Base-by-base conservation (phyloP, 1,140 invertebrate genomes). In the Reticulitermes speratus region DNA sequence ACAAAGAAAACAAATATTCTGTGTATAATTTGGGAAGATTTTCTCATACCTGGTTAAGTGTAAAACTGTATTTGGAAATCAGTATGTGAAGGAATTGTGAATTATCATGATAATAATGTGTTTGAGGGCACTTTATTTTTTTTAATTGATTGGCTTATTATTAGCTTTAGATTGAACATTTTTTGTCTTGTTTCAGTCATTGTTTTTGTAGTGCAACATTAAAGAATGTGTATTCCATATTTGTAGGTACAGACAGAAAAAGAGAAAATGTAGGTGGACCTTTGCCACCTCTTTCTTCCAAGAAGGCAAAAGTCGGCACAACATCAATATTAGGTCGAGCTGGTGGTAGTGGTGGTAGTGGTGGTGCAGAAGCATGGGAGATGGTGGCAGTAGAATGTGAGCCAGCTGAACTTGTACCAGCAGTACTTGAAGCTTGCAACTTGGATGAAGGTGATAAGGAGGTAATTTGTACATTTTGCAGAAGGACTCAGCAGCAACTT, bases 361-460 rank as follows among this genome's bases (percentile, higher is more conserved):
- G 81, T 84, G 88, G 89, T 5, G 90, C 91, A 9, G 93, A 94
- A 89, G 90, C 92, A 38, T 94, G 94, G 94, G 94, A 94, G 89
- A 88, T 90, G 55, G 88, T 92, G 21, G 91, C 92, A 9, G 88
- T 93, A 48, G 95, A 95, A 8, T 93, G 92, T 88, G 95, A 95
- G 87, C 90, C 93, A 75, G 89, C 90, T 23, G 94, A 94, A 86
- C 89, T 95, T 21, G 93, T 94, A n/a, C 92, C 92, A 69, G 90
- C 91, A 88, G 92, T 95, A 48, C 90, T 94, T 16, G 91, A 92
- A 87, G 93, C 93, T 23, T 90, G 92, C 65, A 93, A 94, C 84
- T 91, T 92, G 65, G 93, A 93, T 81, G 94, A 95, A 88, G 91
- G 89, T n/a, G 94, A 95, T 25, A 93, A 93, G 89, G 92, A 94